Evolutionary conservation across 2,113 vertebrate species (phyloP), one percentile per base, ranked within the genome.

Genomic region (Agelaius phoeniceus): DNA sequence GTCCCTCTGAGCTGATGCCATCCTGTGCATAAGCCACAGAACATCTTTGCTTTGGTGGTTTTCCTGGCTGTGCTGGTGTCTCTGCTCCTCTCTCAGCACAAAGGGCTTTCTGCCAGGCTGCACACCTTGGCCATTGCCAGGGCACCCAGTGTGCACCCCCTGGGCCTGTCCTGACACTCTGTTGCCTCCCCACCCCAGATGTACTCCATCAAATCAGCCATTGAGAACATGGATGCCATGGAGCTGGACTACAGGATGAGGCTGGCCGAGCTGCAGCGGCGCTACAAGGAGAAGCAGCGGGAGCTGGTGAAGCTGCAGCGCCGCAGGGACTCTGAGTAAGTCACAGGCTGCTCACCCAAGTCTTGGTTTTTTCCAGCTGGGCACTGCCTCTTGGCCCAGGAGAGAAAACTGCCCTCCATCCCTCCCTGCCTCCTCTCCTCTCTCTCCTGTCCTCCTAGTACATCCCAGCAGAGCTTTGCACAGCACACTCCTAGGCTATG

Each of bases 201-300:
- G 97, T 99, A 98, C 46, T 98, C 99, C 89, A 98, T 98, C 94
- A 99, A 99, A 92, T 98, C 99, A 0, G 98, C 99, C 71, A 89
- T 99, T n/a, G 99, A 99, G 86, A 97, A 98, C 96, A 98, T 99
- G 98, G 99, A 99, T 0, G 97, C 98, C 0, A 97, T 99, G 97
- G 99, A 99, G 96, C 98, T 99, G 97, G 99, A 99, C 69, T 99
- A 99, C 96, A 98, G 99, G 12, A 98, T 99, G 98, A 98, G 97
- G 83, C 98, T 99, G 94, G 99, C 99, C 0, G 99, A 99, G 98
- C 98, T 99, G 84, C 99, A 99, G 98, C 98, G 98, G 81, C 98
- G 97, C 1, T 99, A 99, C 96, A 99, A 99, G 96, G 99, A 99
- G 95, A 99, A 99, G 96, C 99, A 99, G 97, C 96, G 99, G 26